Evolutionary conservation across 2,113 vertebrate genomes (phyloP).

Genomic region (human): DNA sequence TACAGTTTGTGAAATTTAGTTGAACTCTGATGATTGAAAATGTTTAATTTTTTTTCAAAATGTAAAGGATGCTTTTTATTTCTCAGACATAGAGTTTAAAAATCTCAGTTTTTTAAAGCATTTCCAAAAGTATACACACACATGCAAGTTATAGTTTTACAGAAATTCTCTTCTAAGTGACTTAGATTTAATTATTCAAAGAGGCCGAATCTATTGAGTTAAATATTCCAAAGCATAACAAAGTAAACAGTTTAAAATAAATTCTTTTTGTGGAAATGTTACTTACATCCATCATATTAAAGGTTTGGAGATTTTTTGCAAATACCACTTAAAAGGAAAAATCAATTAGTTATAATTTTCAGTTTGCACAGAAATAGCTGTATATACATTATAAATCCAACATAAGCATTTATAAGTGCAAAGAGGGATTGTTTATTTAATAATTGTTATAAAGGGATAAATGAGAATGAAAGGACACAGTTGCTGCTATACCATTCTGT

Average conservation of each 20-base stretch:
- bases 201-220: background rate
- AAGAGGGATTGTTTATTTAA: background rate
- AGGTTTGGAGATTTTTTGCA: background rate
- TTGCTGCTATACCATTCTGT: background rate
- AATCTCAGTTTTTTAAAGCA: background rate
- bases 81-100: background rate
- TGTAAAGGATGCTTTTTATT: background rate
- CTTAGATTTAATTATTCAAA: constrained; percentile 15
- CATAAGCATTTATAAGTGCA: background rate
- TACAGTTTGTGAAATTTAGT: background rate
- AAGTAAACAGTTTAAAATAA: background rate
- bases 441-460: background rate
- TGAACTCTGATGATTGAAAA: background rate
- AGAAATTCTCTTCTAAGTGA: background rate
- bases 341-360: background rate
- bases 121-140: background rate
- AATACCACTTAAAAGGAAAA: background rate
- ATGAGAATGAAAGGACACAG: background rate
- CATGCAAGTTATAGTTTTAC: background rate
- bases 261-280: background rate
- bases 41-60: background rate
- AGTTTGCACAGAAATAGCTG: background rate
- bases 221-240: background rate
- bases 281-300: background rate
- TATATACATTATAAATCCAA: background rate